These are phyloP conservation scores for Andricus curvator DNA, from an alignment of 2,888 invertebrate genomes.

Conservation along the genomic window DNA sequence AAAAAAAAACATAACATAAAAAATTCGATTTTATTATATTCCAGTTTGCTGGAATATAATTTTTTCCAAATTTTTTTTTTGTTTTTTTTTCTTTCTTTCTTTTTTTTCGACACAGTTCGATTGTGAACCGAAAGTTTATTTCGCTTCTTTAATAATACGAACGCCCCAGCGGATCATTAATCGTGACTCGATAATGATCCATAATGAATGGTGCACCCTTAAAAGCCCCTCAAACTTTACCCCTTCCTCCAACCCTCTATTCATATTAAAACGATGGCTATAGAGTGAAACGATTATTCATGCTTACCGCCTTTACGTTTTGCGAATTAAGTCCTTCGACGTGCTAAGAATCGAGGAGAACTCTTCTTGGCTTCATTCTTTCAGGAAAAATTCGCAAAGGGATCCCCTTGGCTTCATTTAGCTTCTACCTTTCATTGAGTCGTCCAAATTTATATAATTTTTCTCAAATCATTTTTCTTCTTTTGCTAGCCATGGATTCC, in stretches of 20 bases:
- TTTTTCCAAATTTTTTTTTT: too few relatives aligned
- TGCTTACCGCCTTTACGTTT: constrained; percentile 64
- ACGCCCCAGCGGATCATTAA: constrained; percentile 63
- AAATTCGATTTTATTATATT: too few relatives aligned
- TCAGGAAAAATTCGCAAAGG: not conserved
- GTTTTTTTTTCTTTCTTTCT: too few relatives aligned
- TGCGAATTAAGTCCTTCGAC: constrained; percentile 66
- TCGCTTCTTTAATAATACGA: not conserved
- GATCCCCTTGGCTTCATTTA: not conserved
- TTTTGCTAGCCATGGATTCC: not conserved
- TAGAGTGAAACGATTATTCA: constrained; percentile 64
- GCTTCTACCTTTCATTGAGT: not conserved
- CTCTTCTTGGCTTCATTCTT: not conserved
- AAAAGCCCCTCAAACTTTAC: not conserved
- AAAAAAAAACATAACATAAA: too few relatives aligned
- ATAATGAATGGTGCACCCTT: constrained; percentile 59
- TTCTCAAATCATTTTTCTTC: not conserved
- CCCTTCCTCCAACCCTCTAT: not conserved
- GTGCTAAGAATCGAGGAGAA: constrained; percentile 60
- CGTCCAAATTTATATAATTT: not conserved
- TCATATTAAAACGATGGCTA: constrained; percentile 44
- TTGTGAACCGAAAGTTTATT: constrained; percentile 12
- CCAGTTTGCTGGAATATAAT: too few relatives aligned
- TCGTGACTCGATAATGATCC: constrained; percentile 68
- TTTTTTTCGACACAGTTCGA: not conserved